Evolutionary conservation across 2,888 invertebrate genomes (phyloP).

Genomic region (Minunthozetes semirufus): DNA sequence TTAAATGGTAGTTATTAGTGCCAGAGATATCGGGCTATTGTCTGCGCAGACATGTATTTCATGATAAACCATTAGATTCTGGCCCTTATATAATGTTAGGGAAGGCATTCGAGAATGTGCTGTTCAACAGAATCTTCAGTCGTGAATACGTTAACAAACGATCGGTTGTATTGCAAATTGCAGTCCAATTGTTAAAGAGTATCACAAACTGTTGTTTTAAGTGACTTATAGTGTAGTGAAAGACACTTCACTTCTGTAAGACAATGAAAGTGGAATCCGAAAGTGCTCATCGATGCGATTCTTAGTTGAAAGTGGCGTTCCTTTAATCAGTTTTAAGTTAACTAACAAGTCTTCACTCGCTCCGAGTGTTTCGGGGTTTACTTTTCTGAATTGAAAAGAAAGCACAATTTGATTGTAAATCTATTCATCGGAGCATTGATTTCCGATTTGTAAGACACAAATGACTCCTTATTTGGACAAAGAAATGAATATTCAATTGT

Average conservation of each 20-base stretch:
- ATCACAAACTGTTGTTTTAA: background rate
- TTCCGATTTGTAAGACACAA: background rate
- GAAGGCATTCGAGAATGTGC: background rate
- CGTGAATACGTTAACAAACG: slow-evolving; percentile 1
- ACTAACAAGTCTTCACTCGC: background rate
- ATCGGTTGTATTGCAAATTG: slow-evolving; percentile 2
- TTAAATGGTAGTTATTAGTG: background rate
- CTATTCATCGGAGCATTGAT: background rate
- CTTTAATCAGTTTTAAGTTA: background rate
- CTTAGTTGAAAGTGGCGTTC: background rate
- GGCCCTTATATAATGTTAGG: slow-evolving; percentile 5
- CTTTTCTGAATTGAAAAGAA: background rate
- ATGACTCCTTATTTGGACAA: background rate
- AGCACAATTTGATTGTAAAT: background rate
- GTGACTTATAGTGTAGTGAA: background rate
- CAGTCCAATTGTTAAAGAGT: background rate
- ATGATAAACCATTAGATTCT: slow-evolving; percentile 11
- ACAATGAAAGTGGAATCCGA: background rate
- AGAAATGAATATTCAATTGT: background rate
- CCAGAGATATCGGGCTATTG: background rate
- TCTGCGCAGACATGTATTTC: slow-evolving; percentile 21
- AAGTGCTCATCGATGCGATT: slow-evolving; percentile 21
- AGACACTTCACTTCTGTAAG: background rate
- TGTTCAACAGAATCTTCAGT: background rate
- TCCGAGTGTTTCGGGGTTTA: background rate